A percentile compares a stretch with the other conserved stretches of the same genome.
phyloP scores from a whole-genome alignment of 2,113 vertebrate genomes.

The Halichoerus grypus region DNA sequence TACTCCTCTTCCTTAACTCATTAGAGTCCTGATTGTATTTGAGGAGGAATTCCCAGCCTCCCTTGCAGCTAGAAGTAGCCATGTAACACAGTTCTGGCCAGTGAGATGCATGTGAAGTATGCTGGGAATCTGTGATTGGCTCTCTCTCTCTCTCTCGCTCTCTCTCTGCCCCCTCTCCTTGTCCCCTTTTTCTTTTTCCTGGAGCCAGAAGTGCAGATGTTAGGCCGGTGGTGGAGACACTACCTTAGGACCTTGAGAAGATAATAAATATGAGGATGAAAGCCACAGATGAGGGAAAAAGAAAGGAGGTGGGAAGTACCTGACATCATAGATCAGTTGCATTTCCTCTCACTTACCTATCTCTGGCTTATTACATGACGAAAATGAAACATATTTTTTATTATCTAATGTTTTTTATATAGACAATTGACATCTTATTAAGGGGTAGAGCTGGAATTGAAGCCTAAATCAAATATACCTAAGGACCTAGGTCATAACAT shows the following conservation, averaged over 20 bases:
- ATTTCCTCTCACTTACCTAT: not conserved
- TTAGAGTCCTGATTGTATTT: not conserved
- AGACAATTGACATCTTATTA: not conserved
- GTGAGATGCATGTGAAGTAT: not conserved
- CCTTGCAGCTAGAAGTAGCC: slow-evolving; percentile 13
- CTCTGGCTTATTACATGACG: not conserved
- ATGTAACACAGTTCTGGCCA: not conserved
- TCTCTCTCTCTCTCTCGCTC: too few relatives aligned
- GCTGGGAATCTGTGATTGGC: not conserved
- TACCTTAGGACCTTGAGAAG: not conserved
- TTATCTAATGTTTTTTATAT: not conserved
- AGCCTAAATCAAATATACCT: not conserved
- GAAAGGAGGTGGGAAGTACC: not conserved
- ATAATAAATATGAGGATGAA: not conserved
- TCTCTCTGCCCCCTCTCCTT: not conserved
- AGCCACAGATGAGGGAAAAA: not conserved
- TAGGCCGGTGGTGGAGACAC: not conserved
- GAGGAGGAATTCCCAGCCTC: slow-evolving; percentile 12
- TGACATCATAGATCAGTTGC: not conserved
- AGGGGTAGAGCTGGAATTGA: not conserved
- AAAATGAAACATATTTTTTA: not conserved
- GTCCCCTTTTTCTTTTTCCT: not conserved
- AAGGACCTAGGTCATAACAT: not conserved
- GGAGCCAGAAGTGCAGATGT: not conserved
- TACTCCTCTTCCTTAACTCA: not conserved